Evolutionary conservation across 2,888 invertebrate genomes (phyloP), one percentile per base, ranked within the genome.

Genomic region (Chymomyza caudatula): DNA sequence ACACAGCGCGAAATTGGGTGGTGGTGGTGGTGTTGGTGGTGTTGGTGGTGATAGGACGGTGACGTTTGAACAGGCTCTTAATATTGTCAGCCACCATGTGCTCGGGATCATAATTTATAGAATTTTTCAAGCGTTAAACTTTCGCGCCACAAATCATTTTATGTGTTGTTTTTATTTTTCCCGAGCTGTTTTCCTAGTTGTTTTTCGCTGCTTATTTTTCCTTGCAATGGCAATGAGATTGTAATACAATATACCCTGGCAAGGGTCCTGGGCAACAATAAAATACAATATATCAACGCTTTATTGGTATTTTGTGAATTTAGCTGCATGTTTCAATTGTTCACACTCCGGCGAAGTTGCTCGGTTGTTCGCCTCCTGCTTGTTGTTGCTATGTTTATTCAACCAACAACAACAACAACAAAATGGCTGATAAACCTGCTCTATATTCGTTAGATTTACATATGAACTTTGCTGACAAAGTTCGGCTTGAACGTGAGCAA

Each of bases 121-220:
- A 53, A 25, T 53, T 53, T 13, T 3, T 25, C 53, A 20, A 53
- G 53, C 20, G 53, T 53, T 17, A 53, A 53, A 53, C 19, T 20
- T 20, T 51, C 17, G 13, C 51, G 51, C 51, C 51, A 51, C 51
- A 51, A 51, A 51, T 51, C 51, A 51, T 51, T 51, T 51, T 51
- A 17, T 20, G 11, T 37, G 29, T 11, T 37, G 11, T 37, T 11
- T 37, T 37, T 37, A 37, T 37, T 37, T 37, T 37, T 13, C n/a
- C n/a, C n/a, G n/a, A n/a, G n/a, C n/a, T 25, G 25, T 25, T 25
- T 23, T 23, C n/a, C 5, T 25, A 25, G 25, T 25, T n/a, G 6
- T 25, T 25, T 25, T 25, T 25, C 6, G 29, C 29, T 37, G 11
- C 29, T 37, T 37, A 37, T 37, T 37, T 37, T 37, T 37, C 11